Evolutionary conservation across 2,113 vertebrate species (phyloP).

Genomic region (Marmota monax): DNA sequence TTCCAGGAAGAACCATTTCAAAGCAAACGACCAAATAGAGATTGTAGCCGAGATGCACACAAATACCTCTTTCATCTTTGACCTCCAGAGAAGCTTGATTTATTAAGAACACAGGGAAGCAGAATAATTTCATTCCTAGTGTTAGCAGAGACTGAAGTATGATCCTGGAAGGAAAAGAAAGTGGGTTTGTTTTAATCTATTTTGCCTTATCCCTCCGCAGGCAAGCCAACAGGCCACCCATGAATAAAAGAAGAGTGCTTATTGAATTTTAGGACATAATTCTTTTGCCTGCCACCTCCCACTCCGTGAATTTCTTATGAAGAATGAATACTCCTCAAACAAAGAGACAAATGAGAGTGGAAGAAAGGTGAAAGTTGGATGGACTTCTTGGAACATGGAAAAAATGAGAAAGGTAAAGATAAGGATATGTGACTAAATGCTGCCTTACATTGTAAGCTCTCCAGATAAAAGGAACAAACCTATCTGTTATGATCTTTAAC

Average conservation of each 20-base stretch:
- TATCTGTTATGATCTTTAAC: background rate
- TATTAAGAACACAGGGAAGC: constrained; percentile 40
- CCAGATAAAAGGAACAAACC: background rate
- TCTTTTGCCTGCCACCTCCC: background rate
- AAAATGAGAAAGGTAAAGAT: background rate
- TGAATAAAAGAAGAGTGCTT: background rate
- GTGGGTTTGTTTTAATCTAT: constrained; percentile 3
- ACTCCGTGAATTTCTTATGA: background rate
- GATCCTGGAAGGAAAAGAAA: background rate
- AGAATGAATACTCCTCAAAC: constrained; percentile 17
- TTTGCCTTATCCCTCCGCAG: background rate
- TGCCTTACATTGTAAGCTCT: background rate
- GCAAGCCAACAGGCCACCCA: background rate
- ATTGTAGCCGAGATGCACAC: constrained; percentile 51
- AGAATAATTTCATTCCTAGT: constrained; percentile 40
- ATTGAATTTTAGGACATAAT: constrained; percentile 31
- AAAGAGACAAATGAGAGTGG: background rate
- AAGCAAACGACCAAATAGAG: background rate
- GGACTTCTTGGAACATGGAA: background rate
- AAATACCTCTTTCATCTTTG: background rate
- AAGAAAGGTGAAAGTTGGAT: constrained; percentile 6
- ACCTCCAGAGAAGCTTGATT: constrained; percentile 60
- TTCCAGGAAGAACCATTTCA: constrained; percentile 14
- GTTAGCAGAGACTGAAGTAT: background rate
- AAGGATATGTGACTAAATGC: background rate